phyloP scores from a whole-genome alignment of 2,113 vertebrate species.

The Actenoides hombroni region DNA sequence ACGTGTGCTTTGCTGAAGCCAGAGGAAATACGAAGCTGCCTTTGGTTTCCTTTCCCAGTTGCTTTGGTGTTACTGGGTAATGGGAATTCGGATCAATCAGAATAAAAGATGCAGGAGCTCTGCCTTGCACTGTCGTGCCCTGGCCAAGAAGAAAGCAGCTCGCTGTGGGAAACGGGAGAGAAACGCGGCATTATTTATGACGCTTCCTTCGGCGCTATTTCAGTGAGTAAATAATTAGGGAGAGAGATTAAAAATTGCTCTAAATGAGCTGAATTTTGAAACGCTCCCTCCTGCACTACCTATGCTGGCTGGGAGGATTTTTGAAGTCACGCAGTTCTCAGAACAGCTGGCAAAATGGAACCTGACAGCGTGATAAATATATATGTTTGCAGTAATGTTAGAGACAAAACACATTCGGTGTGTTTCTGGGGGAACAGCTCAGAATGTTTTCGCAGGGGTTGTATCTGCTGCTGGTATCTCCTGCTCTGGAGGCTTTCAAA shows the following conservation, averaged over 20 bases:
- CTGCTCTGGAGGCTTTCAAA: too few species aligned
- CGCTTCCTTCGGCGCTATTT: not conserved
- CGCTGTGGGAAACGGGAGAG: slow-evolving; percentile 14
- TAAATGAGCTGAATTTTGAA: slow-evolving; percentile 17
- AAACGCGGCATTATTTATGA: not conserved
- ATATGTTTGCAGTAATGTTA: not conserved
- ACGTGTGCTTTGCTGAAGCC: too few species aligned
- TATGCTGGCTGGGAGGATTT: not conserved
- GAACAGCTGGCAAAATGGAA: not conserved
- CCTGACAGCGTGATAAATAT: not conserved
- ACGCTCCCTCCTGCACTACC: slow-evolving; percentile 8
- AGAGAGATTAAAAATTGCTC: slow-evolving; percentile 42
- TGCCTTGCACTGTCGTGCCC: not conserved
- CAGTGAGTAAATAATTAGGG: slow-evolving; percentile 61
- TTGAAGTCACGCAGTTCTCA: not conserved
- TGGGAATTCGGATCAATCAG: slow-evolving; percentile 16
- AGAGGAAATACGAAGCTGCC: not conserved
- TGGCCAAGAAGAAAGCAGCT: not conserved
- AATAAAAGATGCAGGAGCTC: slow-evolving; percentile 56
- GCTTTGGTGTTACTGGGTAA: not conserved
- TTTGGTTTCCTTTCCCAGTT: not conserved
- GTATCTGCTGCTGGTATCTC: not conserved
- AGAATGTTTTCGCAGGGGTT: not conserved
- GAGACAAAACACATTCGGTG: not conserved
- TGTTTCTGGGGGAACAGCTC: not conserved